These are phyloP conservation scores for Actenoides lindsayi DNA, from an alignment of 2,113 vertebrate genomes.

Conservation along the genomic window DNA sequence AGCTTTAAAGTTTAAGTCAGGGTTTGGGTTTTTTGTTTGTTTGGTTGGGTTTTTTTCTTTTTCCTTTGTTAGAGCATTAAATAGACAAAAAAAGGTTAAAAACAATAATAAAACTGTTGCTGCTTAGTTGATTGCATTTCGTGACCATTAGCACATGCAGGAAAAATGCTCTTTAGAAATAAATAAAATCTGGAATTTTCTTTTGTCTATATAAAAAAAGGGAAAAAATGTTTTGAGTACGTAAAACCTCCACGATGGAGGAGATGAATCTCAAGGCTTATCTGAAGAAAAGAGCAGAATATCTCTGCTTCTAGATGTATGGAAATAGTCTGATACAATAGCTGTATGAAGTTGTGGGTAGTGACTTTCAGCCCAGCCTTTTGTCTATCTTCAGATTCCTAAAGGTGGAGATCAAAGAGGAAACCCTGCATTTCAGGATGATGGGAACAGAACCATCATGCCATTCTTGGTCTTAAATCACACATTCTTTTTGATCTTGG, in stretches of 20 bases:
- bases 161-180: not conserved
- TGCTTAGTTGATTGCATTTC: not conserved
- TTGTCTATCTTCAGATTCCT: not conserved
- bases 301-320: not conserved
- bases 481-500: not conserved
- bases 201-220: not conserved
- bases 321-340: not conserved
- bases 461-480: not conserved
- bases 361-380: not conserved
- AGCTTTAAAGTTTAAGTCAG: not conserved
- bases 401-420: not conserved
- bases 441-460: not conserved
- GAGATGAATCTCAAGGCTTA: not conserved
- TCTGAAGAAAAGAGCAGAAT: not conserved
- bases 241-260: not conserved
- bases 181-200: not conserved
- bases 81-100: not conserved
- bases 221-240: not conserved
- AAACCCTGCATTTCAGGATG: not conserved
- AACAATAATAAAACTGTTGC: not conserved
- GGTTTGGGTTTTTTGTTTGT: not conserved
- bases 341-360: not conserved
- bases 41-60: not conserved
- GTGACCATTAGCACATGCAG: not conserved
- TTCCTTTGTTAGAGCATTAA: not conserved